Conservation (phyloP, 2,888 invertebrate species). For the Dolomedes plantarius region DNA sequence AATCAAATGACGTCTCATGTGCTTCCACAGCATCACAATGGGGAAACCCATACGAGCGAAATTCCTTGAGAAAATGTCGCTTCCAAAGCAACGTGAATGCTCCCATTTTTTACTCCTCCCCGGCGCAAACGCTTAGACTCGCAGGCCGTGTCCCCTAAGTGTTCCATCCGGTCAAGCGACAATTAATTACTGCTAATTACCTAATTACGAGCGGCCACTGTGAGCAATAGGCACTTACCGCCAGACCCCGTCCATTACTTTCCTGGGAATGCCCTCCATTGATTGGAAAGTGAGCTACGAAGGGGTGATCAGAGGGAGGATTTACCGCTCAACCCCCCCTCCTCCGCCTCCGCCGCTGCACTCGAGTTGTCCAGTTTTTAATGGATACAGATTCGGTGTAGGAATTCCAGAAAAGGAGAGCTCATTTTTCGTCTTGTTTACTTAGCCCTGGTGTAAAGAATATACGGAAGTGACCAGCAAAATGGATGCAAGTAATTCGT, state of each 20-base stretch:
- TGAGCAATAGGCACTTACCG: conserved; percentile 50
- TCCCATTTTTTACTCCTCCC: too few species aligned
- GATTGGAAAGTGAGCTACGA: neutral
- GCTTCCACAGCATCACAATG: too few species aligned
- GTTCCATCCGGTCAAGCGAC: conserved; percentile 62
- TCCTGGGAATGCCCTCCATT: neutral
- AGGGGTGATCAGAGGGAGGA: neutral
- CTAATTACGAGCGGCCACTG: conserved; percentile 62
- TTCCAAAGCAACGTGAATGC: too few species aligned
- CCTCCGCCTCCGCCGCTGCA: too few species aligned
- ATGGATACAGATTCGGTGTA: conserved; percentile 24
- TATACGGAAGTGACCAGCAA: too few species aligned
- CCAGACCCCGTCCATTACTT: conserved; percentile 46
- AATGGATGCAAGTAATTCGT: too few species aligned
- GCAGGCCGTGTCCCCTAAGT: conserved; percentile 23
- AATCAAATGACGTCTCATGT: too few species aligned
- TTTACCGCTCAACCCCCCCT: neutral
- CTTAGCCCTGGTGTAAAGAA: too few species aligned
- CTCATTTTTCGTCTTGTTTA: too few species aligned
- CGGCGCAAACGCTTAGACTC: neutral
- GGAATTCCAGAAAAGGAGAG: neutral
- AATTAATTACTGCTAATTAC: conserved; percentile 72
- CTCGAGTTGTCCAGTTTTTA: conserved; percentile 40
- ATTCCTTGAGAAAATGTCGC: too few species aligned
- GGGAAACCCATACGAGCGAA: too few species aligned